Evolutionary conservation across 2,888 invertebrate species (phyloP), one percentile per base, ranked within the genome.

Genomic region (Lypha dubia): DNA sequence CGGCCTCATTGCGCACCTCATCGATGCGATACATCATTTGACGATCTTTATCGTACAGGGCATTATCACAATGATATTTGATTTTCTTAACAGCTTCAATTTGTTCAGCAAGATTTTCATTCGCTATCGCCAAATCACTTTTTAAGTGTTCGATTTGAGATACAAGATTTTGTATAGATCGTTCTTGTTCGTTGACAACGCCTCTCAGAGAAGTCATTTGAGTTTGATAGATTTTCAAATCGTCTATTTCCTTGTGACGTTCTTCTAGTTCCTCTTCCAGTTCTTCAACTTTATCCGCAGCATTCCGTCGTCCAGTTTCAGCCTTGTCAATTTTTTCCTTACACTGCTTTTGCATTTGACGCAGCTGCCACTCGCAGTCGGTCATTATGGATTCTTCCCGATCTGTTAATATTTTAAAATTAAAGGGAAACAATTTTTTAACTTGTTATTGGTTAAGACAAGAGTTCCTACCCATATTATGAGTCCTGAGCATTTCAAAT

Each of bases 351-450:
- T 96, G 95, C 88, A 96, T 94, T 90, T 96, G 95, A 49, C 96
- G 91, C 90, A 96, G 93, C 92, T 96, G 96, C 96, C 96, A 97
- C 93, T 97, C 96, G 92, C 96, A 96, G 92, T 97, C 96, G 4
- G 95, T 95, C 87, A 96, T 92, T 88, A 96, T 93, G 79, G 95
- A 93, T 88, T 96, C 96, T 67, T 96, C 96, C 67, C 96, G 93
- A 70, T 95, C 94, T 71, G 56, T 4, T 11, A n/a, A n/a, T 58
- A 58, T n/a, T 35, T 20, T 4, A 22, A 15, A 8, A 8, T 60
- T 3, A 41, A 17, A 60, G 11, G 1, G 1, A 13, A 22, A 28
- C 5, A 28, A 6, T 17, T 28, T 7, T 24, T 5, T 4, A 3
- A 15, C 6, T 20, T 13, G 5, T 53, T 28, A 32, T 1, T 32